A percentile compares a stretch with the other conserved stretches of the same genome.
Conservation (phyloP, 2,797 vertebrate species). For the Lithobates sylvaticus region DNA sequence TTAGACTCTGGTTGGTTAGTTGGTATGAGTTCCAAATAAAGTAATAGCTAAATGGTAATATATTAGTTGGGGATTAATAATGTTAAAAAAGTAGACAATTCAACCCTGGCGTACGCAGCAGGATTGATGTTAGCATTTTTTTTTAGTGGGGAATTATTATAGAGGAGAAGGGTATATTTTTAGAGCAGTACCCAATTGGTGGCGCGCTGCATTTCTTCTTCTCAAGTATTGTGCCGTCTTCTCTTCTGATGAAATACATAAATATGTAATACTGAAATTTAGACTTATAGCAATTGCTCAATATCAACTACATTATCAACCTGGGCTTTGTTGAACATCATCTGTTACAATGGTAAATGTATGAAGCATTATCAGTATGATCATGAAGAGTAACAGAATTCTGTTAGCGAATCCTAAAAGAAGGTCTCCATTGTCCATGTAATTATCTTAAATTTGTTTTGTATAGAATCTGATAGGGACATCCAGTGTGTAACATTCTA, state of each 20-base stretch:
- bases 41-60: not conserved
- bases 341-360: not conserved
- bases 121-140: conserved; percentile 3
- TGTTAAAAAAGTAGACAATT: not conserved
- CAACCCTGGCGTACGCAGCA: not conserved
- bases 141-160: not conserved
- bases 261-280: conserved; percentile 3
- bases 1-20: not conserved
- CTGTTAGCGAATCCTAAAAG: no score
- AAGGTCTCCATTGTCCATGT: no score
- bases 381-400: no score
- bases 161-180: not conserved
- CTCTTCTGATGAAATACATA: conserved; percentile 55
- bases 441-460: no score
- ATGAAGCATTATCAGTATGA: not conserved
- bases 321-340: not conserved
- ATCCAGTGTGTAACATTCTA: no score
- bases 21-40: not conserved
- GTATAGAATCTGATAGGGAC: no score
- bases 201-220: conserved; percentile 58
- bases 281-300: not conserved
- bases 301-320: not conserved
- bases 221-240: conserved; percentile 50
- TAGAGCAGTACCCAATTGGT: conserved; percentile 30
- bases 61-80: not conserved